Percentiles rank a stretch among this genome's conserved stretches.
phyloP scores from a whole-genome alignment of 2,888 invertebrate species.

The Anarsia innoxiella region DNA sequence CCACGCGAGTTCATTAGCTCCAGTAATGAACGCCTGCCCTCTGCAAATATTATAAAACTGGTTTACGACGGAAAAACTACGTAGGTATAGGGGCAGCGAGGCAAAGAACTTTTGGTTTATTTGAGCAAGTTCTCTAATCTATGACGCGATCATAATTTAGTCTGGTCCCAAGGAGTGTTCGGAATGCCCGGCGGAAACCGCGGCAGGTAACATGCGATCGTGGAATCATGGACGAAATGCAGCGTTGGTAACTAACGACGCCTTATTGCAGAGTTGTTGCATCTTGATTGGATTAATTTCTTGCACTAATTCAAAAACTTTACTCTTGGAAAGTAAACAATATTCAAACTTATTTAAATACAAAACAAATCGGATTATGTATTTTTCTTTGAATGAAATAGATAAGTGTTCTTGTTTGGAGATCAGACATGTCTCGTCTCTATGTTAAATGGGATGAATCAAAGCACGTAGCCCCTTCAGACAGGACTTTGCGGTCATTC shows the following conservation, averaged over 20 bases:
- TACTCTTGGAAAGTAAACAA: no score
- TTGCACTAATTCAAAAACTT: no score
- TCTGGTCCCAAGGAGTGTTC: conserved; percentile 27
- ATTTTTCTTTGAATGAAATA: no score
- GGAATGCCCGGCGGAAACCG: conserved; percentile 63
- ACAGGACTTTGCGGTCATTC: no score
- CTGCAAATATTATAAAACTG: conserved; percentile 16
- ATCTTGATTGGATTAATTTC: no score
- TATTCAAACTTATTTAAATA: no score
- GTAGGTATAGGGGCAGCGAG: not conserved
- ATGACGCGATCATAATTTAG: conserved; percentile 20
- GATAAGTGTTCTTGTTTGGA: not conserved
- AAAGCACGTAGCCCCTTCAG: no score
- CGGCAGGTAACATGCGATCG: conserved; percentile 48
- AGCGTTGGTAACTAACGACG: conserved; percentile 1
- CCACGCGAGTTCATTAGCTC: conserved; percentile 30
- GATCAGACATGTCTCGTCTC: no score
- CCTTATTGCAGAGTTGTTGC: not conserved
- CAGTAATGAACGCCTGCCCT: conserved; percentile 25
- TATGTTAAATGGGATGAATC: no score
- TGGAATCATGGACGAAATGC: conserved; percentile 8
- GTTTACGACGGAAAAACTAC: conserved; percentile 6
- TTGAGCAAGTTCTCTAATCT: conserved; percentile 10
- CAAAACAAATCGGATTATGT: no score
- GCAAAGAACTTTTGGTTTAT: conserved; percentile 9